These are phyloP conservation scores for Drosophila picticornis DNA, from an alignment of 2,888 invertebrate genomes.

Conservation along the genomic window DNA sequence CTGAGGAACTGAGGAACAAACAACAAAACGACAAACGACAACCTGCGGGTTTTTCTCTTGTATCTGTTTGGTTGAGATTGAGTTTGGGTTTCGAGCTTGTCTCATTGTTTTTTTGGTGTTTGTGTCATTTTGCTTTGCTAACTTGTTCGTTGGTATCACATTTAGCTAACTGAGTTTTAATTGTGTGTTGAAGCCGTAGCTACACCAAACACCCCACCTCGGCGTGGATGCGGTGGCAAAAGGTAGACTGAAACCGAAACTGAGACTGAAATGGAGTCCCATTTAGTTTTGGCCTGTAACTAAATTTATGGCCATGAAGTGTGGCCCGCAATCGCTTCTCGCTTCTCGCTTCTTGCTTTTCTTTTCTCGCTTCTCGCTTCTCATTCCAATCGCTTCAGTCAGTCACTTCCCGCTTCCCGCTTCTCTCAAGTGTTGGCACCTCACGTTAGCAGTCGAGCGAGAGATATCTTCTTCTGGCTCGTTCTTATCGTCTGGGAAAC, in stretches of 20 bases:
- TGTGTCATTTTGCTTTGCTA: slow-evolving; percentile 58
- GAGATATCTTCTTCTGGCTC: slow-evolving; percentile 10
- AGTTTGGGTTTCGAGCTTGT: slow-evolving; percentile 13
- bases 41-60: slow-evolving; percentile 2
- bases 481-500: slow-evolving; percentile 2
- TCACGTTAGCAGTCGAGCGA: slow-evolving; percentile 13
- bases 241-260: slow-evolving; percentile 33
- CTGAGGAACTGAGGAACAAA: background rate
- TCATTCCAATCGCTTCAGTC: background rate
- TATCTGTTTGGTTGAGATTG: slow-evolving; percentile 2
- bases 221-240: slow-evolving; percentile 49
- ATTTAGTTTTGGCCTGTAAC: slow-evolving; percentile 61
- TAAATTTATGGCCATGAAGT: slow-evolving; percentile 60
- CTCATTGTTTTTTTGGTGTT: slow-evolving; percentile 25
- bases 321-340: slow-evolving; percentile 20
- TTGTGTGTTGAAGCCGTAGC: slow-evolving; percentile 38
- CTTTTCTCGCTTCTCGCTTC: background rate
- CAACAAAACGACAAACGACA: background rate
- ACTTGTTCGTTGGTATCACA: slow-evolving; percentile 59
- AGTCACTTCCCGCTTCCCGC: background rate
- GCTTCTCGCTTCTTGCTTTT: background rate
- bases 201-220: background rate
- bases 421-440: slow-evolving; percentile 32
- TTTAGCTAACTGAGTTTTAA: slow-evolving; percentile 71
- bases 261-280: slow-evolving; percentile 52